Evolutionary conservation across 2,888 invertebrate genomes (phyloP), one percentile per base, ranked within the genome.

Genomic region (Ditula angustiorana): DNA sequence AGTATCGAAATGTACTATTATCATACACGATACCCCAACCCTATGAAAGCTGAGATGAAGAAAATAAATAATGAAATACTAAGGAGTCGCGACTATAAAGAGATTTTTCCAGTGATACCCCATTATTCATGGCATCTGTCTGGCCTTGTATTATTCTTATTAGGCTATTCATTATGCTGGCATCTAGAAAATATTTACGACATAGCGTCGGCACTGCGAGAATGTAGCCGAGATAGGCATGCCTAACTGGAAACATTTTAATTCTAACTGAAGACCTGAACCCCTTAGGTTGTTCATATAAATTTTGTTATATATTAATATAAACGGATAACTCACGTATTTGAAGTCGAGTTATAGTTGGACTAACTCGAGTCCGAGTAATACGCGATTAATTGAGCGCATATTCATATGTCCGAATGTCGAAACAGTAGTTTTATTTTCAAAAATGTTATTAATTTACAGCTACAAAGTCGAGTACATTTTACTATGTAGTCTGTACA

Each of bases 121-220:
- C 44, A 60, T 52, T 61, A 61, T 44, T 61, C 30, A 53, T 53
- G 44, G 53, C 44, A 53, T 46, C 41, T 53, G 30, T 53, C 61
- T 53, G 24, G 44, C 24, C 41, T 60, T 52, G 52, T 60, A 44
- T 52, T 60, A 60, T 52, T 60, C 50, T 60, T 60, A 60, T 60
- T 60, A 52, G 50, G 41, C 41, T 21, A 53, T 53, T 53, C 44
- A 61, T 53, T 44, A 46, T 33, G 53, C 53, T 19, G 53, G 61
- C 53, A 46, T 61, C 53, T 61, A 44, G 33, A 46, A 46, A 53
- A 44, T 61, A 53, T 61, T 61, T 46, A 53, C 53, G 53, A 33
- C 52, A 7, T 23, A 23, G 52, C 33, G 44, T 53, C 44, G 52
- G 61, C 30, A 24, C 21, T 52, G 30, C 30, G 23, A 24, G 61